Conservation (phyloP, 2,888 invertebrate species). For the Lasioglossum leucozonium region DNA sequence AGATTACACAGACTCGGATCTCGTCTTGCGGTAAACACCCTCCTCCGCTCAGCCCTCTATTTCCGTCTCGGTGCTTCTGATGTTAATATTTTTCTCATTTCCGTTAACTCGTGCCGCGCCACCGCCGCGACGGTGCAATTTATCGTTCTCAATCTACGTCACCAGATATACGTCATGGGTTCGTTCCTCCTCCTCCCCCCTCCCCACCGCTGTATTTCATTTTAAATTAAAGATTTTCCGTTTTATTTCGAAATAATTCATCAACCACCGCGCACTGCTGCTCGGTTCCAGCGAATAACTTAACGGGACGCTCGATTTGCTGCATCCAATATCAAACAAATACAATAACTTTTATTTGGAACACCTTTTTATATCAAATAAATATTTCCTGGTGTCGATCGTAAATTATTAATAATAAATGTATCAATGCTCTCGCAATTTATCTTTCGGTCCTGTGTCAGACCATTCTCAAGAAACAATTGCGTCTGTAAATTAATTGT, state of each 20-base stretch:
- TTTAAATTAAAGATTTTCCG: not conserved
- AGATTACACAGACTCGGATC: constrained; percentile 50
- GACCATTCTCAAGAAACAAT: too few relatives aligned
- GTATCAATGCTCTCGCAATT: too few relatives aligned
- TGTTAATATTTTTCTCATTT: constrained; percentile 68
- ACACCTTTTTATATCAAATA: too few relatives aligned
- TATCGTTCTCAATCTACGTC: constrained; percentile 47
- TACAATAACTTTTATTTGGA: too few relatives aligned
- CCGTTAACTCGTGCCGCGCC: constrained; percentile 36
- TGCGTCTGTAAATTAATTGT: too few relatives aligned
- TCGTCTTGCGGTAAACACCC: constrained; percentile 43
- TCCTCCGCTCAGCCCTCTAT: constrained; percentile 44
- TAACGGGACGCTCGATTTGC: not conserved
- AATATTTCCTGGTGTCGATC: too few relatives aligned
- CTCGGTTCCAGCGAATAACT: too few relatives aligned
- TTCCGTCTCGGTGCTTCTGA: constrained; percentile 35
- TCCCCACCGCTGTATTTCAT: not conserved
- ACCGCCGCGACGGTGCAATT: constrained; percentile 13
- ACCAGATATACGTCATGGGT: constrained; percentile 27
- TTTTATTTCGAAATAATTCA: not conserved
- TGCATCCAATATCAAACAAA: too few relatives aligned
- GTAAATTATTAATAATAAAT: too few relatives aligned
- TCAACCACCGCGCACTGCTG: not conserved
- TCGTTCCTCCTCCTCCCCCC: not conserved
- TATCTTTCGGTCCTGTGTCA: too few relatives aligned